Percentiles rank a stretch among this genome's conserved stretches.
Conservation (phyloP, 2,888 invertebrate genomes). For the Pyrrhia umbra region DNA sequence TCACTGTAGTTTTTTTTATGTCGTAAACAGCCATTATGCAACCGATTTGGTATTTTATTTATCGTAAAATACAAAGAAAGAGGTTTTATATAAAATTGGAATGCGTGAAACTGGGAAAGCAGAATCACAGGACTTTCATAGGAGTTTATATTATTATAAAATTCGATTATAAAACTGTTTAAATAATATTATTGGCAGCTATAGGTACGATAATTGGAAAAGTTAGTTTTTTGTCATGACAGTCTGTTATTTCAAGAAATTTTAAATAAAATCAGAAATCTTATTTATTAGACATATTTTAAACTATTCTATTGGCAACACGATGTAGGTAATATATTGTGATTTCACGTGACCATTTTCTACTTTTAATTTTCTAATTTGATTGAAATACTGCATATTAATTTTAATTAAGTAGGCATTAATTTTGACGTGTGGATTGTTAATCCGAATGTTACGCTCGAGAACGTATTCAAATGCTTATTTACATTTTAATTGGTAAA, state of each 20-base stretch:
- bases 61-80: not conserved
- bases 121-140: not conserved
- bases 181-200: no score
- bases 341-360: slow-evolving; percentile 32
- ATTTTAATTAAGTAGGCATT: slow-evolving; percentile 24
- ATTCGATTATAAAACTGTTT: no score
- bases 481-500: slow-evolving; percentile 5
- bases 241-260: no score
- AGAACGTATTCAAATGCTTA: slow-evolving; percentile 23
- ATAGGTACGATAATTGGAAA: no score
- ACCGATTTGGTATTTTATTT: not conserved
- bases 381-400: slow-evolving; percentile 34
- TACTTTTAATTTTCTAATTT: slow-evolving; percentile 39
- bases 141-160: no score
- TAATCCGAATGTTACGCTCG: slow-evolving; percentile 14
- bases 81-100: not conserved
- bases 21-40: not conserved
- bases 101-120: not conserved
- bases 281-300: no score
- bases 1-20: slow-evolving; percentile 8
- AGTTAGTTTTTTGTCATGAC: no score
- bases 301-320: slow-evolving; percentile 5
- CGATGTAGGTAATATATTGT: slow-evolving; percentile 2
- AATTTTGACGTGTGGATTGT: slow-evolving; percentile 20
- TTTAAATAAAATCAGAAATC: no score